These are phyloP conservation scores for western clawed frog (Xenopus tropicalis) DNA, from an alignment of 2,113 vertebrate genomes.

Conservation along the genomic window UCB_Xtro_10.0 CM004450.2:137743501-137744000, in stretches of 20 bases:
- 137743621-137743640: conserved; percentile 17
- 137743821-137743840: not conserved
- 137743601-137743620: conserved; percentile 20
- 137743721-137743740: conserved; percentile 1
- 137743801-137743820: not conserved
- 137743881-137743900: too few species aligned
- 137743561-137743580: conserved; percentile 39
- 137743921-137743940: too few species aligned
- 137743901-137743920: too few species aligned
- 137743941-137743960: too few species aligned
- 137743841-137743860: too few species aligned
- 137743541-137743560: conserved; percentile 39
- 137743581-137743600: conserved; percentile 10
- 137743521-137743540: conserved; percentile 40
- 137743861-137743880: too few species aligned
- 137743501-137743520: conserved; percentile 6
- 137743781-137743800: not conserved
- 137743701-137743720: conserved; percentile 23
- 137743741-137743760: not conserved
- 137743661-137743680: conserved; percentile 16
- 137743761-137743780: not conserved
- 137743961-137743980: too few species aligned
- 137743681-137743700: conserved; percentile 30
- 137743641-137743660: conserved; percentile 34
- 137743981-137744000: not conserved